Percentiles rank a stretch among this genome's conserved stretches.
Evolutionary conservation across 2,888 invertebrate genomes (phyloP).

Genomic region (Xylophagus ater): DNA sequence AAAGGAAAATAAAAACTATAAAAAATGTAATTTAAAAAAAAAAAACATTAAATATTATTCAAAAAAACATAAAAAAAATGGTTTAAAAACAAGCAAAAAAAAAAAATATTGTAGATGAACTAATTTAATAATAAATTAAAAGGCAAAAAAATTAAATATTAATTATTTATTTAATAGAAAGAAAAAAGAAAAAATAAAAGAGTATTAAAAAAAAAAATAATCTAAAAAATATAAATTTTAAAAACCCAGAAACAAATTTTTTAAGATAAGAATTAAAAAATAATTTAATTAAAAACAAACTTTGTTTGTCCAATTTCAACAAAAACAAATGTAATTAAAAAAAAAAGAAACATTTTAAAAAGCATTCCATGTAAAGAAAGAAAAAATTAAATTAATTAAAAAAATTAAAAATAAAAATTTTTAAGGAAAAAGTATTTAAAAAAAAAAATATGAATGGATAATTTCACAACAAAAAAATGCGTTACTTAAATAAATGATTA

Average conservation of each 20-base stretch:
- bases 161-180: neutral
- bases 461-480: conserved; percentile 28
- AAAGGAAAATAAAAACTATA: neutral
- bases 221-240: no score
- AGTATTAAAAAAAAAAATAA: no score
- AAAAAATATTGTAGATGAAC: conserved; percentile 5
- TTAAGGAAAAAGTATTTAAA: conserved; percentile 13
- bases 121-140: neutral
- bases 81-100: conserved; percentile 1
- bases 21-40: conserved; percentile 13
- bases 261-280: conserved; percentile 1
- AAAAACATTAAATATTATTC: conserved; percentile 5
- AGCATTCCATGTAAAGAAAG: conserved; percentile 37
- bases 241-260: no score
- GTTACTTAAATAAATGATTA: conserved; percentile 24
- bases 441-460: conserved; percentile 22
- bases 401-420: conserved; percentile 14
- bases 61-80: conserved; percentile 3
- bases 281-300: conserved; percentile 1
- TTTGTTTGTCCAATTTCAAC: conserved; percentile 3
- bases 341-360: conserved; percentile 19
- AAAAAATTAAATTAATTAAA: conserved; percentile 13
- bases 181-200: neutral
- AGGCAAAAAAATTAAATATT: neutral
- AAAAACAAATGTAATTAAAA: conserved; percentile 10